Evolutionary conservation across 2,797 vertebrate species (phyloP).

Genomic region (Lithobates pipiens): DNA sequence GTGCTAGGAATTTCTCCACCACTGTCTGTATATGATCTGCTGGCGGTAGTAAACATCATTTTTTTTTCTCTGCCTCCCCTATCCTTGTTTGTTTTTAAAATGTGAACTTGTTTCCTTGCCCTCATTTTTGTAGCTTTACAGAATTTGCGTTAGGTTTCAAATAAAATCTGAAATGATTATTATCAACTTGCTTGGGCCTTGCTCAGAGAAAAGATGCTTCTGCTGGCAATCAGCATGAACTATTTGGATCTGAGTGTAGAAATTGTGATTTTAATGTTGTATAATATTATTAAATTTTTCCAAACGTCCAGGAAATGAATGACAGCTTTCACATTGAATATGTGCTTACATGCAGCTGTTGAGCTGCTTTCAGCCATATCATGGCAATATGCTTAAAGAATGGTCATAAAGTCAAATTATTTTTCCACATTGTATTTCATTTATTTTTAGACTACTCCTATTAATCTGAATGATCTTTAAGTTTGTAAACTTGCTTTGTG

Average conservation of each 20-base stretch:
- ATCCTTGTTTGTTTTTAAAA: conserved; percentile 77
- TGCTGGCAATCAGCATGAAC: background rate
- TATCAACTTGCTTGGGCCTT: conserved; percentile 71
- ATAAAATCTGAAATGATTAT: conserved; percentile 85
- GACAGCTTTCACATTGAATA: too few species aligned
- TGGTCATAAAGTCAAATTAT: too few species aligned
- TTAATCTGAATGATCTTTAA: too few species aligned
- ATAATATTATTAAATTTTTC: too few species aligned
- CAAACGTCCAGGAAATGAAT: too few species aligned
- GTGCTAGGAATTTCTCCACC: conserved; percentile 84
- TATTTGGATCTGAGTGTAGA: background rate
- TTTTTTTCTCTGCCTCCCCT: background rate
- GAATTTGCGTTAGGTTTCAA: conserved; percentile 90
- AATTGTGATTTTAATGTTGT: too few species aligned
- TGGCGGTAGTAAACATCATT: conserved; percentile 78
- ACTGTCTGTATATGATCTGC: conserved; percentile 85
- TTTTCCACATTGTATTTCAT: too few species aligned
- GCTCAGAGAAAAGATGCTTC: background rate
- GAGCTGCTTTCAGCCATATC: too few species aligned
- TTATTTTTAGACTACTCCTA: too few species aligned
- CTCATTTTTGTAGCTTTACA: conserved; percentile 89
- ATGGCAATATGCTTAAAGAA: too few species aligned
- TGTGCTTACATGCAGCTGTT: too few species aligned
- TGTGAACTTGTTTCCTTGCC: conserved; percentile 10
- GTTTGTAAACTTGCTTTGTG: too few species aligned